A percentile compares a stretch with the other conserved stretches of the same genome.
Evolutionary conservation across 2,888 invertebrate genomes (phyloP).

Genomic region (Notodonta dromedarius): DNA sequence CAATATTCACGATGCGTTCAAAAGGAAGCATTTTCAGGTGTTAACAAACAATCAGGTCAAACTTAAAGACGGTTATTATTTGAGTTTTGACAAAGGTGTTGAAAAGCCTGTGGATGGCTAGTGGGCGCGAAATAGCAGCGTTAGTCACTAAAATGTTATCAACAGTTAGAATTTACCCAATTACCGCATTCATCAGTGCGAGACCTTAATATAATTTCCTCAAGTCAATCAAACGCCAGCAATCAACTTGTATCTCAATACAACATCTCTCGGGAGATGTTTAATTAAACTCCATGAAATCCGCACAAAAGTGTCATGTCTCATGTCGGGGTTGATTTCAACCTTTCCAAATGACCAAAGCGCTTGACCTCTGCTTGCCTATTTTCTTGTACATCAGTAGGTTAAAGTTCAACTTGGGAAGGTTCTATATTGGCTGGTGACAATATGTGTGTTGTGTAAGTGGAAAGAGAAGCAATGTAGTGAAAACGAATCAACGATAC

Average conservation of each 20-base stretch:
- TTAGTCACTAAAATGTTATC: background rate
- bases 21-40: constrained; percentile 34
- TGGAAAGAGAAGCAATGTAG: constrained; percentile 61
- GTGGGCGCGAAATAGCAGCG: too few species aligned
- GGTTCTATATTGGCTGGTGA: constrained; percentile 52
- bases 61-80: constrained; percentile 6
- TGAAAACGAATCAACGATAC: constrained; percentile 77
- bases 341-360: constrained; percentile 49
- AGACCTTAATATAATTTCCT: constrained; percentile 58
- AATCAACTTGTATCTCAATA: constrained; percentile 46
- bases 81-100: background rate
- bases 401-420: constrained; percentile 15
- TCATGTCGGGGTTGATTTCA: constrained; percentile 51
- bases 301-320: constrained; percentile 65
- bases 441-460: constrained; percentile 48
- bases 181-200: background rate
- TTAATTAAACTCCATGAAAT: constrained; percentile 70
- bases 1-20: constrained; percentile 54
- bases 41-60: too few species aligned
- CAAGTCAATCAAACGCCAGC: constrained; percentile 62
- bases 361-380: constrained; percentile 37
- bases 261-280: constrained; percentile 53
- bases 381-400: constrained; percentile 20
- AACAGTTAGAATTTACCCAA: background rate
- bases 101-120: background rate